phyloP scores from a whole-genome alignment of 2,797 vertebrate genomes.

The Sebastes baramenuke region DNA sequence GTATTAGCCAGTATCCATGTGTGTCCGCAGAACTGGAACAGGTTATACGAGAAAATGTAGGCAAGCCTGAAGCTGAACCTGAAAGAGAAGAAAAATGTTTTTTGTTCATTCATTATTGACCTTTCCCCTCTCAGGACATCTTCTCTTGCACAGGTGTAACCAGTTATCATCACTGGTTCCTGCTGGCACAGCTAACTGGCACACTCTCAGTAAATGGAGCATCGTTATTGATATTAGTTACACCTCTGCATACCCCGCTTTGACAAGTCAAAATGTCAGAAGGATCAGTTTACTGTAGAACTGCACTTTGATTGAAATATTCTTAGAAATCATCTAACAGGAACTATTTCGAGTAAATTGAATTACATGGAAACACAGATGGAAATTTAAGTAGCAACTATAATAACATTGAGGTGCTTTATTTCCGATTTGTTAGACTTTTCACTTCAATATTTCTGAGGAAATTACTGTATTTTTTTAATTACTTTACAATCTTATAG shows the following conservation, averaged over 20 bases:
- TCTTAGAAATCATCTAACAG: background rate
- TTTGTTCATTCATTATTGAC: background rate
- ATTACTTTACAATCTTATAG: background rate
- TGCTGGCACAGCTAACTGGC: background rate
- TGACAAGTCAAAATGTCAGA: background rate
- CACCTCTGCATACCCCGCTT: background rate
- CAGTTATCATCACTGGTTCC: background rate
- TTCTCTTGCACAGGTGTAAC: background rate
- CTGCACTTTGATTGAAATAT: background rate
- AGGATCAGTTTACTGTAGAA: background rate
- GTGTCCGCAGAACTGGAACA: constrained; percentile 96
- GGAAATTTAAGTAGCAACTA: background rate
- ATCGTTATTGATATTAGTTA: background rate
- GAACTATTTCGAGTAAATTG: background rate
- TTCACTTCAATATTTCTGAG: background rate
- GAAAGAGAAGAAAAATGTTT: background rate
- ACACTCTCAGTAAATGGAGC: background rate
- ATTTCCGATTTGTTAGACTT: background rate
- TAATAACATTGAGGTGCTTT: background rate
- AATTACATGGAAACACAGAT: background rate
- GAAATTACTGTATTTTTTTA: background rate
- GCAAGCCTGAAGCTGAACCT: constrained; percentile 81
- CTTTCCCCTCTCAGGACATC: background rate
- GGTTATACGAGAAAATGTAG: constrained; percentile 91
- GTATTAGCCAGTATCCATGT: constrained; percentile 96